phyloP scores from a whole-genome alignment of 2,797 vertebrate genomes.

The Ptychadena robeensis region DNA sequence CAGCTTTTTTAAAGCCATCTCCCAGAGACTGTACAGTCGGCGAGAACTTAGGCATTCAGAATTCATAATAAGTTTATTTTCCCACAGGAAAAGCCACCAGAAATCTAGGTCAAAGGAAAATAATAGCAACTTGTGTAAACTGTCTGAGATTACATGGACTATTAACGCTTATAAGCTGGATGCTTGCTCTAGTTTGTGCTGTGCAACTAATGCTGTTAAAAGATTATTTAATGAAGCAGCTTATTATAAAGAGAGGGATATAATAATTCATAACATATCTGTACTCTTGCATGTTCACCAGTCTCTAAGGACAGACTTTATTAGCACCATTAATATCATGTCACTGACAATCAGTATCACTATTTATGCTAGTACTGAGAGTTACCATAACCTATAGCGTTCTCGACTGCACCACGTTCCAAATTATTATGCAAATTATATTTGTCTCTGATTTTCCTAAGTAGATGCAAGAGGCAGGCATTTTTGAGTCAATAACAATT shows the following conservation, averaged over 20 bases:
- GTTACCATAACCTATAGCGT: not conserved
- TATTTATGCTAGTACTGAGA: not conserved
- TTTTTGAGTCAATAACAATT: too few species aligned
- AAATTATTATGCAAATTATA: too few species aligned
- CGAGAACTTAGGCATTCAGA: constrained; percentile 31
- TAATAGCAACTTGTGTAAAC: constrained; percentile 3
- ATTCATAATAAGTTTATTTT: constrained; percentile 42
- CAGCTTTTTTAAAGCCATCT: constrained; percentile 29
- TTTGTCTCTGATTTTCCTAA: too few species aligned
- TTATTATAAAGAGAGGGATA: not conserved
- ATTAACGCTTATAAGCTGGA: not conserved
- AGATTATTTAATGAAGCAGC: constrained; percentile 3
- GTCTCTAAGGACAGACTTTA: too few species aligned
- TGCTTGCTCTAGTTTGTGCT: not conserved
- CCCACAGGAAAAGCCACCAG: constrained; percentile 33
- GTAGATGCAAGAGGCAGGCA: too few species aligned
- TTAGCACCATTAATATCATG: not conserved
- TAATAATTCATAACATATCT: not conserved
- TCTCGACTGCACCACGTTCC: not conserved
- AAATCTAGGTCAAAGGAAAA: constrained; percentile 39
- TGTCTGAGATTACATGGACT: not conserved
- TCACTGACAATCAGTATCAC: not conserved
- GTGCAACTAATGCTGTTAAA: not conserved
- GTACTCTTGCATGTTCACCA: not conserved
- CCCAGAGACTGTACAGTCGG: constrained; percentile 5